Conservation (phyloP, 1,140 invertebrate genomes). For the Solen grandis region DNA sequence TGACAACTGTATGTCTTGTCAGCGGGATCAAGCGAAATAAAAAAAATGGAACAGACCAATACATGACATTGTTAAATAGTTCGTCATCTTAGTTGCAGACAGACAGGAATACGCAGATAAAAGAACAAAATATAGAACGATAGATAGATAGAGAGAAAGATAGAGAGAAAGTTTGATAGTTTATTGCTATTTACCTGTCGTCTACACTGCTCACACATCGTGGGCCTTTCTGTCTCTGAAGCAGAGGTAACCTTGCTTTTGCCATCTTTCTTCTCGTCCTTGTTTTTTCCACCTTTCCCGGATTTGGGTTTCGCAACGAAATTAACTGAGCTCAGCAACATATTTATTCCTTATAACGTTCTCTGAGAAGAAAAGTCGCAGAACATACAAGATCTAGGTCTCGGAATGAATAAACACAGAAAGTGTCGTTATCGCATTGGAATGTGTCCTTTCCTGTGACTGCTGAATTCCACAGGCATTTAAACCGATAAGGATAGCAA, state of each 20-base stretch:
- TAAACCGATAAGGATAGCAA: neutral
- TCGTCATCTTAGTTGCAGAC: too few relatives aligned
- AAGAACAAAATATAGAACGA: too few relatives aligned
- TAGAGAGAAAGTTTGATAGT: neutral
- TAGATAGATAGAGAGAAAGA: too few relatives aligned
- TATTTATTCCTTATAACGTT: neutral
- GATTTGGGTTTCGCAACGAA: constrained; percentile 38
- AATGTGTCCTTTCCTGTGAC: neutral
- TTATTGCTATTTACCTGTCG: constrained; percentile 1
- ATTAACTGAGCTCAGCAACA: constrained; percentile 49
- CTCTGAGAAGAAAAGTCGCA: too few relatives aligned
- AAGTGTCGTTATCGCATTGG: neutral
- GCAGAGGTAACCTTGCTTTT: neutral
- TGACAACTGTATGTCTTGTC: too few relatives aligned
- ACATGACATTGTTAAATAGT: too few relatives aligned
- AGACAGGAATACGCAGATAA: too few relatives aligned
- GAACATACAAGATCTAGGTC: too few relatives aligned
- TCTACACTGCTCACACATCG: constrained; percentile 23
- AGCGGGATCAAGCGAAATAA: too few relatives aligned
- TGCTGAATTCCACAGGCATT: neutral
- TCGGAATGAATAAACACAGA: neutral
- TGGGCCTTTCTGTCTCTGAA: too few relatives aligned
- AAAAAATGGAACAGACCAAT: too few relatives aligned
- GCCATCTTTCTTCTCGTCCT: constrained; percentile 1
- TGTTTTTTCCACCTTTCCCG: constrained; percentile 25